Percentiles rank a stretch among this genome's conserved stretches.
Conservation (phyloP, 2,113 vertebrate species). For the Takifugu bimaculatus region DNA sequence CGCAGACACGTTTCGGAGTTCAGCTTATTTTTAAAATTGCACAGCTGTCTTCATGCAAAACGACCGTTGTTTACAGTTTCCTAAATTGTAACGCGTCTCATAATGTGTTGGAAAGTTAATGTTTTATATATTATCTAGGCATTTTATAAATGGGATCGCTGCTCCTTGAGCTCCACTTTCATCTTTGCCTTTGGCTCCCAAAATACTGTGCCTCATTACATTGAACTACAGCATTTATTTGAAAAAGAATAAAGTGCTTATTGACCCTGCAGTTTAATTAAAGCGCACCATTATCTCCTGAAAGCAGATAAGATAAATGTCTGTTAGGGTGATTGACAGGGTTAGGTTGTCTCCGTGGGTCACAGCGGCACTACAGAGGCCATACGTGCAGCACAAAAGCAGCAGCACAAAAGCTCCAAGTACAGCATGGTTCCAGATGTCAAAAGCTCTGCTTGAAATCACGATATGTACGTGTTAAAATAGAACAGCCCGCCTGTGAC, state of each 20-base stretch:
- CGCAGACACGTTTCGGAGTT: too few species aligned
- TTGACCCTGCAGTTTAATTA: constrained; percentile 66
- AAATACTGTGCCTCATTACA: constrained; percentile 32
- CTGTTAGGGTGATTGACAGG: constrained; percentile 67
- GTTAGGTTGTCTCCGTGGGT: constrained; percentile 58
- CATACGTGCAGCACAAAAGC: constrained; percentile 37
- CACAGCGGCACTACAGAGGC: constrained; percentile 57
- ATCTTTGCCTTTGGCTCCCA: constrained; percentile 16
- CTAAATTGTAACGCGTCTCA: too few species aligned
- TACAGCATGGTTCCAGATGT: constrained; percentile 41
- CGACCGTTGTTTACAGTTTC: too few species aligned
- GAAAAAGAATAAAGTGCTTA: constrained; percentile 55
- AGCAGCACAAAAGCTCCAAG: constrained; percentile 37
- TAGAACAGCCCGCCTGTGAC: constrained; percentile 49
- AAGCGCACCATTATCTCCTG: constrained; percentile 50
- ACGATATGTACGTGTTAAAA: constrained; percentile 61
- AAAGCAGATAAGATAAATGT: constrained; percentile 60
- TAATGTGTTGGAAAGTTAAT: too few species aligned
- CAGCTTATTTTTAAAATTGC: too few species aligned
- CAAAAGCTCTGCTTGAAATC: constrained; percentile 41
- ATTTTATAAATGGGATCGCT: background rate
- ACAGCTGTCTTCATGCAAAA: too few species aligned
- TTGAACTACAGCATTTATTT: constrained; percentile 42
- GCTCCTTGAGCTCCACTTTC: background rate
- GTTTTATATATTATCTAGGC: too few species aligned